Percentiles rank a stretch among this genome's conserved stretches.
Conservation (phyloP, 2,113 vertebrate genomes). For the Amphiprion percula region DNA sequence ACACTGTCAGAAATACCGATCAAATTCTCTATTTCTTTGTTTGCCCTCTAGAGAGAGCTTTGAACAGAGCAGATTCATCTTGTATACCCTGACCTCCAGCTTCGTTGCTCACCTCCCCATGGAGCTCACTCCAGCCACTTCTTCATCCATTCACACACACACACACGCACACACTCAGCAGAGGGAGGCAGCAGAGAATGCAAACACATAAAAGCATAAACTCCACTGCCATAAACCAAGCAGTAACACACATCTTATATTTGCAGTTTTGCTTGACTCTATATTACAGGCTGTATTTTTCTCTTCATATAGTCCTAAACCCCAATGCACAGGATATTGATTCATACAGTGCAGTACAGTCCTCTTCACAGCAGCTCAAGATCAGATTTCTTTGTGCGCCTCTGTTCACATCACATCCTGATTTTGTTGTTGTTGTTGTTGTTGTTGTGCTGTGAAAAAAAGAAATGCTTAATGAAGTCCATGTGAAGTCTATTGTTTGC, state of each 20-base stretch:
- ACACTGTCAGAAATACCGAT: slow-evolving; percentile 58
- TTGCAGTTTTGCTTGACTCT: slow-evolving; percentile 5
- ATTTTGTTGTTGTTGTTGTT: no score
- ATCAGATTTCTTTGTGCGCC: slow-evolving; percentile 31
- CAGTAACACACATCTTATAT: slow-evolving; percentile 26
- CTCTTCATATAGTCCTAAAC: slow-evolving; percentile 2
- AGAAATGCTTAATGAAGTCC: slow-evolving; percentile 9
- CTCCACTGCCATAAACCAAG: slow-evolving; percentile 22
- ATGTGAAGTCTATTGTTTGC: slow-evolving; percentile 9
- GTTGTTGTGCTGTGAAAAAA: background rate
- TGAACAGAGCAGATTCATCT: slow-evolving; percentile 74
- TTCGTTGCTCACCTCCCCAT: slow-evolving; percentile 62
- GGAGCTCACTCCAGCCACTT: slow-evolving; percentile 50
- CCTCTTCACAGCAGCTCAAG: slow-evolving; percentile 19
- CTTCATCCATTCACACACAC: slow-evolving; percentile 15
- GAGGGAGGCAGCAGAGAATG: slow-evolving; percentile 20
- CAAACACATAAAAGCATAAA: slow-evolving; percentile 48
- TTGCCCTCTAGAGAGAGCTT: slow-evolving; percentile 70
- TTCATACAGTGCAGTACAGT: slow-evolving; percentile 18
- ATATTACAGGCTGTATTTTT: slow-evolving; percentile 1
- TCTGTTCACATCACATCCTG: slow-evolving; percentile 9
- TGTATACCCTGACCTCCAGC: slow-evolving; percentile 67
- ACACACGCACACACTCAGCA: slow-evolving; percentile 1
- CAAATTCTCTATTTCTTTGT: slow-evolving; percentile 70
- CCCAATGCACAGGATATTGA: slow-evolving; percentile 48